A percentile compares a stretch with the other conserved stretches of the same genome.
Conservation (phyloP, 2,113 vertebrate genomes). For the Vombatus ursinus region DNA sequence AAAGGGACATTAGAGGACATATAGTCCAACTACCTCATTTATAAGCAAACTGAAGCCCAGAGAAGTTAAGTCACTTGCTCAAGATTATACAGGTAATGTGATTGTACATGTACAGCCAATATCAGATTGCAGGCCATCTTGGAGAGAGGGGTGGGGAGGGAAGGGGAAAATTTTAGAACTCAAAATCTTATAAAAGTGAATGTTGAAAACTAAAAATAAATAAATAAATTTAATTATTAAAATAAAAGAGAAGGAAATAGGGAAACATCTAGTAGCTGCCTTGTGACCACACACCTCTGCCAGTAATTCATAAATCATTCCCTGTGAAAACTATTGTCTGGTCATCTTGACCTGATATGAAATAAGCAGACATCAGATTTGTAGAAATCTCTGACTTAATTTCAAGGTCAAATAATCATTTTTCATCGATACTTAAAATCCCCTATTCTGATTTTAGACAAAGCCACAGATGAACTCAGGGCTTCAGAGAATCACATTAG, state of each 20-base stretch:
- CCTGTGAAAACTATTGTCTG: slow-evolving; percentile 21
- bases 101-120: no score
- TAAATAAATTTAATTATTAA: no score
- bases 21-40: background rate
- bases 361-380: background rate
- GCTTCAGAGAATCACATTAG: background rate
- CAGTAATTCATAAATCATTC: slow-evolving; percentile 53
- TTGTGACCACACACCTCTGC: slow-evolving; percentile 17
- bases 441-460: background rate
- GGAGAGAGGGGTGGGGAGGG: no score
- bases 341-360: background rate
- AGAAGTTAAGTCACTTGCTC: background rate
- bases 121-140: no score
- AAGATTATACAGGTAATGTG: background rate
- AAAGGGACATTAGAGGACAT: background rate
- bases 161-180: no score
- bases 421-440: background rate
- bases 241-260: slow-evolving; percentile 18
- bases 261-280: slow-evolving; percentile 47
- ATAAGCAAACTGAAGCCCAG: background rate
- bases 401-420: background rate
- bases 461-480: background rate
- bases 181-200: no score
- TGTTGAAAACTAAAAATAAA: no score
- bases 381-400: background rate